Base-by-base conservation (phyloP, 2,113 vertebrate species). In the Ivindomyrus marchei region DNA sequence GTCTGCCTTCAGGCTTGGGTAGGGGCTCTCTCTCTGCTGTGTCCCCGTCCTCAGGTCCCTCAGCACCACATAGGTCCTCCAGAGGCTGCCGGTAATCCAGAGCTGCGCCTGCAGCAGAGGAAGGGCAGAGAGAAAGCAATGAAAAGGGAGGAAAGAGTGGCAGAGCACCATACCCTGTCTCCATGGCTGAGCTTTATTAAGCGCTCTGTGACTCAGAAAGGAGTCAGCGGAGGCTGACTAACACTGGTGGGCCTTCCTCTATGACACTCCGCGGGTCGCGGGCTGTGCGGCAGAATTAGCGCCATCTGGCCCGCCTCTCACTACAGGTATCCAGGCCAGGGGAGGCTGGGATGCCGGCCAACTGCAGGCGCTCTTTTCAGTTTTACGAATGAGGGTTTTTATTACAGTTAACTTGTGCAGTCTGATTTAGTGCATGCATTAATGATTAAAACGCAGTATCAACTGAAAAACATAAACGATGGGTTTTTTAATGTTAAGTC, bases 11-110 rank as follows among this genome's bases (percentile, higher is more conserved):
- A 96, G 94, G 89, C 97, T 97, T 88, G 97, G 50, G 92, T 39
- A 2, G 52, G 3, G 52, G 13, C 3, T 88, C 36, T 53, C 24
- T 52, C 3, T 24, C 53, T 58, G 87, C 21, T 21, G 87, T n/a
- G 31, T 96, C 96, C 92, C 96, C 96, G 93, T 97, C 96, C 93
- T 97, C 97, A 91, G 97, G 96, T 89, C 39, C 74, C 70, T 88
- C 42, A 31, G 46, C 36, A 36, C 50, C 45, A 97, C 95, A 91
- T 96, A 95, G 91, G 3, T 74, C 19, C 89, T 87, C 45, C 62
- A 42, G 11, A 31, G 49, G 83, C 53, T 19, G 53, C 56, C 66
- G 83, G 97, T 96, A 80, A 31, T 89, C 89, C 42, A 80, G 77
- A 17, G 19, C 93, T 96, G 96, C 91, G 97, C 91, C 88, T 97